These are phyloP conservation scores for Garra rufa DNA, from an alignment of 2,113 vertebrate genomes.

Conservation along the genomic window DNA sequence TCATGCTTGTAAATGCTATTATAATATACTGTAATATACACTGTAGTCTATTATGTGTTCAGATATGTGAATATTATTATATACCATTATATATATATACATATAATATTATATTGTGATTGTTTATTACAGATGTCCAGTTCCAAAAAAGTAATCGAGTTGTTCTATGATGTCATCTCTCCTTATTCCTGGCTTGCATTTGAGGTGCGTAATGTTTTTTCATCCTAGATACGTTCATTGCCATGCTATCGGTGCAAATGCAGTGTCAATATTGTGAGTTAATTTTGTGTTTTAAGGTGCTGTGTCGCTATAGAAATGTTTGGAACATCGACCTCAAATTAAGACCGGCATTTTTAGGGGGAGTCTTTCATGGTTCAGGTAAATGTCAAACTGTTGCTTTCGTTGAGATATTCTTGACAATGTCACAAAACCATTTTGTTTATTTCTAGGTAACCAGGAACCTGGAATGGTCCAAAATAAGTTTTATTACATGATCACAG, in stretches of 20 bases:
- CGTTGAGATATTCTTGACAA: background rate
- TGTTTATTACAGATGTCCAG: background rate
- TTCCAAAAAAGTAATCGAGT: slow-evolving; percentile 73
- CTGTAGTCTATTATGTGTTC: too few species aligned
- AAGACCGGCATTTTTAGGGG: slow-evolving; percentile 79
- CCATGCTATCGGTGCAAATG: too few species aligned
- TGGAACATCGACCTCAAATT: slow-evolving; percentile 88
- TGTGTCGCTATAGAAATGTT: slow-evolving; percentile 87
- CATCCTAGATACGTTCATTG: background rate
- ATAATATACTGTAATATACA: too few species aligned
- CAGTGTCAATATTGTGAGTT: background rate
- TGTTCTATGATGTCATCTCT: slow-evolving; percentile 87
- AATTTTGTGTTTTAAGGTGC: slow-evolving; percentile 71
- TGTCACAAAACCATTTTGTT: background rate
- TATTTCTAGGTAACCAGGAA: slow-evolving; percentile 80
- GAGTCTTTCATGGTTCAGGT: slow-evolving; percentile 84
- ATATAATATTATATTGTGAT: too few species aligned
- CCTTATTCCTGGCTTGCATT: slow-evolving; percentile 88
- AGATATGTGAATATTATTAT: too few species aligned
- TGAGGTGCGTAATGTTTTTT: slow-evolving; percentile 75
- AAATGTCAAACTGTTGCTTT: background rate
- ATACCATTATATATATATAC: too few species aligned
- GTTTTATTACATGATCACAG: slow-evolving; percentile 76
- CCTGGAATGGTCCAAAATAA: slow-evolving; percentile 77
- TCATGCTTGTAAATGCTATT: too few species aligned